These are phyloP conservation scores for Choloepus hoffmanni DNA, from an alignment of 2,113 vertebrate genomes.

Conservation along the genomic window DNA sequence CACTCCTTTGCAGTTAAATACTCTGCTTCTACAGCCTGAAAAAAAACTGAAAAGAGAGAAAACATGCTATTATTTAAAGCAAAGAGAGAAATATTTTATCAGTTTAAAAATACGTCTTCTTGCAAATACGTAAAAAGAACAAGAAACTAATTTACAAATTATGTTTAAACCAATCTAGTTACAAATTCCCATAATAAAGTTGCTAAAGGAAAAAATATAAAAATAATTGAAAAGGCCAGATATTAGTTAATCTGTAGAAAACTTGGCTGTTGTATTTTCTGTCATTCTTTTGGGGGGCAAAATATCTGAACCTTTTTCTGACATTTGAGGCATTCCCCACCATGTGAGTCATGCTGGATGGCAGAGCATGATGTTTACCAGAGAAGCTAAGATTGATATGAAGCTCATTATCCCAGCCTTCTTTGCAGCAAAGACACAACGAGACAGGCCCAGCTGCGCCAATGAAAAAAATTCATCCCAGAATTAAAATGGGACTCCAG, in stretches of 20 bases:
- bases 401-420: background rate
- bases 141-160: background rate
- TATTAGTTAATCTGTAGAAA: background rate
- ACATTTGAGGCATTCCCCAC: background rate
- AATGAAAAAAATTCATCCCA: background rate
- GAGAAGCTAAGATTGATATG: background rate
- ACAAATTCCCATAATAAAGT: background rate
- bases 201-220: background rate
- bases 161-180: background rate
- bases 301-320: background rate
- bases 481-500: background rate
- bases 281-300: background rate
- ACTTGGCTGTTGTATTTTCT: background rate
- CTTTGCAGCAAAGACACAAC: background rate
- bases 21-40: background rate
- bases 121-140: background rate
- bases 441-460: background rate
- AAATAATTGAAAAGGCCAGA: background rate
- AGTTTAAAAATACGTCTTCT: background rate
- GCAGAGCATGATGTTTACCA: background rate
- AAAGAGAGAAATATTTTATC: background rate
- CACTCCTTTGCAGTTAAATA: background rate
- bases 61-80: constrained; percentile 23
- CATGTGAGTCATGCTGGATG: background rate
- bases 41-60: background rate